phyloP scores from a whole-genome alignment of 2,113 vertebrate species.

The Anguilla japonica region DNA sequence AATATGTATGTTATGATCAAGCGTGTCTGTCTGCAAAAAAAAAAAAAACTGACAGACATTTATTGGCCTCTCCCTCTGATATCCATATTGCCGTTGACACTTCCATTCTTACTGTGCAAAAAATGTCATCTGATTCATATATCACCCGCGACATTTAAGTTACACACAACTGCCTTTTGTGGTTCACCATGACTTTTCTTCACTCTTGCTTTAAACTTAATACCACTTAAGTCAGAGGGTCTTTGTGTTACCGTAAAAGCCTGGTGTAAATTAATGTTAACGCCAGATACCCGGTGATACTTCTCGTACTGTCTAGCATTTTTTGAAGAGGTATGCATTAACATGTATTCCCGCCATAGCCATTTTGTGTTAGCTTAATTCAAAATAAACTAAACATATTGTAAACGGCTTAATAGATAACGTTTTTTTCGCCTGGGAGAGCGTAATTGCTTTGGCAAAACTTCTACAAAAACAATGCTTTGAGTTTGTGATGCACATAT shows the following conservation, averaged over 20 bases:
- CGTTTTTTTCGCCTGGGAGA: background rate
- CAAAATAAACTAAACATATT: background rate
- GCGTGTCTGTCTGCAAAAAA: background rate
- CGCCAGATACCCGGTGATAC: background rate
- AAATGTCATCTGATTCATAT: background rate
- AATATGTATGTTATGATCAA: background rate
- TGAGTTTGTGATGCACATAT: constrained; percentile 8
- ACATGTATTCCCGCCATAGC: background rate
- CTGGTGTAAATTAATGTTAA: background rate
- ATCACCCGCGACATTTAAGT: background rate
- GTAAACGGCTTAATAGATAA: background rate
- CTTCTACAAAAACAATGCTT: constrained; percentile 7
- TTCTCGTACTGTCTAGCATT: background rate
- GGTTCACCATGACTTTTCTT: background rate
- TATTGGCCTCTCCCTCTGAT: background rate
- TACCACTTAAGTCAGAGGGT: background rate
- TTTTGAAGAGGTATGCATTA: background rate
- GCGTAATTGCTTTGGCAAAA: background rate
- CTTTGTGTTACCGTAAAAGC: background rate
- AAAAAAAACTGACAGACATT: background rate
- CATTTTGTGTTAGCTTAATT: background rate
- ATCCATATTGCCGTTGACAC: background rate
- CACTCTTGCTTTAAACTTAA: background rate
- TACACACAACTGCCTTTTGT: background rate
- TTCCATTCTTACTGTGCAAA: constrained; percentile 10